Percentiles rank a stretch among this genome's conserved stretches.
phyloP scores from a whole-genome alignment of 2,888 invertebrate species.

The Ametastegia equiseti region DNA sequence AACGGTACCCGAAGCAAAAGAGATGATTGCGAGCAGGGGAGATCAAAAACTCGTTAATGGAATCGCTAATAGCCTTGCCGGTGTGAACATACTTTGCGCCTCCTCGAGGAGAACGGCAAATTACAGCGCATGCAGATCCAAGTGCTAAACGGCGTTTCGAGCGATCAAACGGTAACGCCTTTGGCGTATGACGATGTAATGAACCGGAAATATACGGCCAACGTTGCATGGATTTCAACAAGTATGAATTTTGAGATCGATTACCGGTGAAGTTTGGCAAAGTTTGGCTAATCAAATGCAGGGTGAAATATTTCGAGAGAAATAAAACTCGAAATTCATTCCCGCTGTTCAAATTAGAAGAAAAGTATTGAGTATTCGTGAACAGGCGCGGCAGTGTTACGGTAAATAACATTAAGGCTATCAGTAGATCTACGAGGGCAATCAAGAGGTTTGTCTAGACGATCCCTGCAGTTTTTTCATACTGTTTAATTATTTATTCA shows the following conservation, averaged over 20 bases:
- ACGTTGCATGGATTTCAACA: background rate
- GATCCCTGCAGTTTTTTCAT: background rate
- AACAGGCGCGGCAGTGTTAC: too few relatives aligned
- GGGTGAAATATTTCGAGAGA: background rate
- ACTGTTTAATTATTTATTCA: background rate
- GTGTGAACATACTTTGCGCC: conserved; percentile 13
- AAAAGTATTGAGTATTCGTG: background rate
- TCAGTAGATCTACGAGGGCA: background rate
- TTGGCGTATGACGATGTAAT: background rate
- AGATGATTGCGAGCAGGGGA: background rate
- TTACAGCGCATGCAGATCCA: conserved; percentile 25
- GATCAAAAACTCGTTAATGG: conserved; percentile 15
- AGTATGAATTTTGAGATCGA: conserved; percentile 16
- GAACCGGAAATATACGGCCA: background rate
- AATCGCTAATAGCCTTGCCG: background rate
- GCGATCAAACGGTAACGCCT: conserved; percentile 17
- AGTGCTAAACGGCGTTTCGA: conserved; percentile 18
- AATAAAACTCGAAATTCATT: background rate
- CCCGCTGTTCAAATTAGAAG: background rate
- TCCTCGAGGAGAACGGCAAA: conserved; percentile 26
- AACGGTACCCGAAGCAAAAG: background rate
- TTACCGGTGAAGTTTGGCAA: background rate
- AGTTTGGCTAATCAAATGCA: background rate
- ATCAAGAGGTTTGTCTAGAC: conserved; percentile 23
- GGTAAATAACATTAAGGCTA: background rate